Conservation (phyloP, 2,797 vertebrate species). For the Trematomus bernacchii region DNA sequence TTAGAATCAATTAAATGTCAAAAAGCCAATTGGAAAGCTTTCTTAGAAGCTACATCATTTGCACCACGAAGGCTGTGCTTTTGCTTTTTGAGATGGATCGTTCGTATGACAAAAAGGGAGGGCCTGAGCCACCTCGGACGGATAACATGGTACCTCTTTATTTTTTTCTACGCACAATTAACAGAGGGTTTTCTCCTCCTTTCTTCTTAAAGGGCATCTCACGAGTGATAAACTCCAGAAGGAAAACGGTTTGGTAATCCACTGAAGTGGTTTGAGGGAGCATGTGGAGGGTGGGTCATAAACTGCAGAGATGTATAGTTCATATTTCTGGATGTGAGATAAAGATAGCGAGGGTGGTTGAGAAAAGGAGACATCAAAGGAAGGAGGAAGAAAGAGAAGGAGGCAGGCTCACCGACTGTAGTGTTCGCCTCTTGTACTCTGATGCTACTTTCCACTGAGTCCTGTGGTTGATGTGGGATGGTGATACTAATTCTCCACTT, state of each 20-base stretch:
- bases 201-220: slow-evolving; percentile 75
- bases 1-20: slow-evolving; percentile 4
- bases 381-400: slow-evolving; percentile 31
- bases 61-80: slow-evolving; percentile 60
- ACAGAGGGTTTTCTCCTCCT: slow-evolving; percentile 53
- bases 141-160: slow-evolving; percentile 68
- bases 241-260: slow-evolving; percentile 71
- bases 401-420: slow-evolving; percentile 14
- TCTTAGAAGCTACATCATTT: slow-evolving; percentile 41
- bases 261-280: slow-evolving; percentile 67
- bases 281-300: slow-evolving; percentile 51
- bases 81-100: slow-evolving; percentile 48
- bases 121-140: slow-evolving; percentile 40
- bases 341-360: slow-evolving; percentile 28
- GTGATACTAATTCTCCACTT: slow-evolving; percentile 2
- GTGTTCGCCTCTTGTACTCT: slow-evolving; percentile 32
- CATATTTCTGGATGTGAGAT: slow-evolving; percentile 50
- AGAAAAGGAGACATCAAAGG: slow-evolving; percentile 54
- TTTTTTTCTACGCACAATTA: slow-evolving; percentile 76
- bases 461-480: slow-evolving; percentile 28
- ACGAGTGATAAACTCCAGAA: slow-evolving; percentile 73
- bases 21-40: slow-evolving; percentile 16
- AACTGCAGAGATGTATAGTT: slow-evolving; percentile 58
- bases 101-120: slow-evolving; percentile 58
- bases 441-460: slow-evolving; percentile 21